Conservation (phyloP, 2,797 vertebrate genomes). For the Erethizon dorsatum region DNA sequence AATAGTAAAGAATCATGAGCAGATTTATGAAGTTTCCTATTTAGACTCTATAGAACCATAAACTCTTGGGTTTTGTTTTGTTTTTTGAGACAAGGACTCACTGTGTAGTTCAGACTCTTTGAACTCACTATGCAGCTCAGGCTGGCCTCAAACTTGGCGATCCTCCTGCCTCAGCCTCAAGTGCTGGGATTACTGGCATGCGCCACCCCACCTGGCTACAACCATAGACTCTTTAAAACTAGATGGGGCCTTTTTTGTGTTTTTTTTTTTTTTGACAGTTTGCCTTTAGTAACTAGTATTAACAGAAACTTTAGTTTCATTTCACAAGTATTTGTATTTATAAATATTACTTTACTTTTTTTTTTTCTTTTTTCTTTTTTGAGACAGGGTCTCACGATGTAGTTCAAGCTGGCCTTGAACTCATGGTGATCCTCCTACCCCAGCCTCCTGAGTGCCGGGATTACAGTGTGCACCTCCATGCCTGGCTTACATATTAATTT, state of each 20-base stretch:
- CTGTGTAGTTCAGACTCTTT: too few species aligned
- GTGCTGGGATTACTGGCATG: too few species aligned
- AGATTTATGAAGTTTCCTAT: conserved; percentile 62
- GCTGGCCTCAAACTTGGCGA: neutral
- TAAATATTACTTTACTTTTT: neutral
- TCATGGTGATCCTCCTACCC: neutral
- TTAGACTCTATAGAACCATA: conserved; percentile 47
- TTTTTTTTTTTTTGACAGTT: neutral
- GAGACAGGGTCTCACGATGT: neutral
- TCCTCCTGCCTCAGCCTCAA: too few species aligned
- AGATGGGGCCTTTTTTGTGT: neutral
- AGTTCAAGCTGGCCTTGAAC: neutral
- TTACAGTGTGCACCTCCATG: neutral
- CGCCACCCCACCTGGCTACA: neutral
- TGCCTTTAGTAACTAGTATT: conserved; percentile 53
- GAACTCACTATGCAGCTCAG: too few species aligned
- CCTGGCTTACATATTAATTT: neutral
- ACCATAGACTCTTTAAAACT: conserved; percentile 63
- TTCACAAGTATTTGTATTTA: conserved; percentile 16
- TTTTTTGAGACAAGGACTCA: neutral
- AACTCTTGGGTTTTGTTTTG: neutral
- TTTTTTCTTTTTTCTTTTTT: neutral
- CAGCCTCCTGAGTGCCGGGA: neutral
- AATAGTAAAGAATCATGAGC: conserved; percentile 3
- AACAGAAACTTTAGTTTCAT: conserved; percentile 48